These are phyloP conservation scores for Ianthella basta DNA, from an alignment of 37 sponge, comb jelly and placozoan species.

Conservation along the genomic window DNA sequence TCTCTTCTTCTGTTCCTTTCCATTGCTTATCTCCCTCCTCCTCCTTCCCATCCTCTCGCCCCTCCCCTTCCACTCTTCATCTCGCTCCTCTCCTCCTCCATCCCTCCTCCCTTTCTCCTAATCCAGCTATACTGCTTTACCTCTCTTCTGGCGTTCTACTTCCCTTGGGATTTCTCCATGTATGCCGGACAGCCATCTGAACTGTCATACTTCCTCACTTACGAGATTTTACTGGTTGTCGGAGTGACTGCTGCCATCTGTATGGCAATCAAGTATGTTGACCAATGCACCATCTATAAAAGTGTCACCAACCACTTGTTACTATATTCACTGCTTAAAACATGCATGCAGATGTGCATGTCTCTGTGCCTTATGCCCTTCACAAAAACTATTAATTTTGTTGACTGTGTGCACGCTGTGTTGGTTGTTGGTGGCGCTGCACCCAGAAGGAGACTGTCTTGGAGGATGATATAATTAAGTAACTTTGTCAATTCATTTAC, in stretches of 20 bases:
- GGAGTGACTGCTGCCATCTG: constrained; percentile 41
- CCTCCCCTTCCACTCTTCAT: not conserved
- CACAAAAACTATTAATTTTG: too few species aligned
- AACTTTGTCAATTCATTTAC: too few species aligned
- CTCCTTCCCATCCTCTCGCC: not conserved
- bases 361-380: too few species aligned
- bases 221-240: not conserved
- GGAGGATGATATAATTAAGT: too few species aligned
- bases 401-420: too few species aligned
- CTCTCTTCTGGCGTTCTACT: constrained; percentile 52
- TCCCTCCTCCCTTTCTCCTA: not conserved
- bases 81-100: not conserved
- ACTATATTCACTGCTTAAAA: too few species aligned
- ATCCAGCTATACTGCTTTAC: constrained; percentile 20
- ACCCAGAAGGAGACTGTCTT: too few species aligned
- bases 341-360: too few species aligned
- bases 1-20: not conserved
- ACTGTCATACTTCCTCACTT: constrained; percentile 28
- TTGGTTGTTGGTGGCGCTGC: too few species aligned
- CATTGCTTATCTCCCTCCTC: not conserved
- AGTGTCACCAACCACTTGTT: too few species aligned
- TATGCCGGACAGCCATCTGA: constrained; percentile 39
- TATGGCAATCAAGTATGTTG: constrained; percentile 19
- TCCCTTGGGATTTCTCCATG: constrained; percentile 74
- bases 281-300: too few species aligned